Evolutionary conservation across 2,113 vertebrate genomes (phyloP), one percentile per base, ranked within the genome.

Genomic region (Macrotis lagotis): DNA sequence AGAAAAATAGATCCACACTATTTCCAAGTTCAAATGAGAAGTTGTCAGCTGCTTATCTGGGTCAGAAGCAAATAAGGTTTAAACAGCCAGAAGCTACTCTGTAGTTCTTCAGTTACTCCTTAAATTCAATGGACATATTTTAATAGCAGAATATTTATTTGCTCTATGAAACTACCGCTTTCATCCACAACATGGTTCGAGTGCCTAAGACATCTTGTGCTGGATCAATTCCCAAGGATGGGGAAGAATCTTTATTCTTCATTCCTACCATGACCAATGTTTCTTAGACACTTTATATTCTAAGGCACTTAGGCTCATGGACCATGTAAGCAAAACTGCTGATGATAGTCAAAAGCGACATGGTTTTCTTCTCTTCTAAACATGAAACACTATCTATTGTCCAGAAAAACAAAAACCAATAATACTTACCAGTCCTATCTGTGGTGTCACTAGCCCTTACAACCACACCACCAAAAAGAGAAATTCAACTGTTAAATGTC

Each of bases 251-350:
- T 44, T 83, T 44, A 44, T 83, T 19, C 44, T 83, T 83, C 5
- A 22, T 37, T 83, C 19, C 37, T 44, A 16, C 66, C 16, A 83
- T 83, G 66, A 83, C n/a, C 44, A 83, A 83, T 44, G n/a, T 7
- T 83, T 83, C n/a, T 24, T n/a, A 83, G 66, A 83, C 44, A 16
- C 6, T 44, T n/a, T 92, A 92, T 92, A 96, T 96, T 93, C 44
- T 51, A 95, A n/a, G 37, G 49, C 24, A 92, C 91, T 97, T 94
- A 94, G 92, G 97, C 51, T 89, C 52, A 95, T n/a, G n/a, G n/a
- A n/a, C n/a, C n/a, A n/a, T n/a, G n/a, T n/a, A n/a, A n/a, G n/a
- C n/a, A 52, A 94, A 94, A 95, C 95, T 26, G 12, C 93, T 83
- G 49, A 37, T 51, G 37, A 96, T 88, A 95, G 89, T 95, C 93